Evolutionary conservation across 2,888 invertebrate species (phyloP), one percentile per base, ranked within the genome.

Genomic region (Trissoscelio sp.): DNA sequence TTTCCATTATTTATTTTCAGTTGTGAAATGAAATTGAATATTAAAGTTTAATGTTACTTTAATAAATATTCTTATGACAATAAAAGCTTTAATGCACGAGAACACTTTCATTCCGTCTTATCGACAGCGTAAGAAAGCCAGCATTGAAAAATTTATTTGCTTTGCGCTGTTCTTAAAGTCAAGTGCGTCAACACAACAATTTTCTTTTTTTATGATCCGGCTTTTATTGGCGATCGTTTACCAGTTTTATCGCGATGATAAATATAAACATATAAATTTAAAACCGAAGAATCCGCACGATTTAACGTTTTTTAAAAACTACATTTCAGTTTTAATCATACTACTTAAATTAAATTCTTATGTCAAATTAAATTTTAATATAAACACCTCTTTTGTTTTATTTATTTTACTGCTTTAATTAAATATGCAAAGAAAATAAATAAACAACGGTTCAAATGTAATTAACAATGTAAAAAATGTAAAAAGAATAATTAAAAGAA

Each of bases 101-200:
- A 66, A 48, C 18, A 51, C 39, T 37, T 51, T 66, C 39, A 51
- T 66, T 51, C 42, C 18, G 28, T 53, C 28, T 42, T 28, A 16
- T 24, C 18, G 4, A 24, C 14, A 39, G 14, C 3, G 12, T 11
- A 20, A 37, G 34, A 48, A 42, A 64, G 3, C 34, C 48, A 18
- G 3, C 18, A 7, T 46, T 69, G 34, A 69, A 55, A 53, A 69
- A 57, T 57, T 42, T 57, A 57, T 69, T 57, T 34, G n/a, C 69
- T 44, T 18, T 14, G 12, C 6, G 1, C 46, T 69, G 44, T 57
- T 46, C 46, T 69, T 55, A 46, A 42, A 67, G 53, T 55, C 22
- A 20, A 55, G 67, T 42, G 14, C 28, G 55, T 55, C 53, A 42
- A 67, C 51, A 24, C 14, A 39, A 51, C 37, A 11, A 22, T n/a